Conservation (phyloP, 2,113 vertebrate species). For the Mustela lutreola region DNA sequence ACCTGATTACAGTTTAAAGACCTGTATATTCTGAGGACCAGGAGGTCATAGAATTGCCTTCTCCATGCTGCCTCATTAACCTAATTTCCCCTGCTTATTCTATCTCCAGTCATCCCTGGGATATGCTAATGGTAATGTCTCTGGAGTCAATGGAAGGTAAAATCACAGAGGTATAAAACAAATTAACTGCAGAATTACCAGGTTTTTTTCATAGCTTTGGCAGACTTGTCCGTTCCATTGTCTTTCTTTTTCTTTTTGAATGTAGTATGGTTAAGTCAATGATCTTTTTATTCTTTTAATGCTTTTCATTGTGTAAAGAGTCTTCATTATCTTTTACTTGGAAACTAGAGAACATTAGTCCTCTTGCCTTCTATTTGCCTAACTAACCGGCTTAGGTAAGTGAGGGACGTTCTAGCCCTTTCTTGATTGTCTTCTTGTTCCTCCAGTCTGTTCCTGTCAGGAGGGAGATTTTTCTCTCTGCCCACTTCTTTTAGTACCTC, state of each 20-base stretch:
- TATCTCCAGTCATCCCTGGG: constrained; percentile 10
- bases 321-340: background rate
- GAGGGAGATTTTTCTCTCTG: background rate
- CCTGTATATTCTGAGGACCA: background rate
- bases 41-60: background rate
- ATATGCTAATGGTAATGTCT: constrained; percentile 60
- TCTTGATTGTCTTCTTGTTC: background rate
- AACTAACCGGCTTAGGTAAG: background rate
- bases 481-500: constrained; percentile 16
- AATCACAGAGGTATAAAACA: constrained; percentile 44
- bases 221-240: background rate
- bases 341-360: background rate
- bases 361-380: background rate
- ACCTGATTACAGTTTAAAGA: constrained; percentile 47
- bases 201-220: constrained; percentile 49
- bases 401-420: background rate
- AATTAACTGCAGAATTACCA: constrained; percentile 32
- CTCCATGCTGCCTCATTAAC: constrained; percentile 61
- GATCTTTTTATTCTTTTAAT: constrained; percentile 31
- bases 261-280: background rate
- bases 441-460: background rate
- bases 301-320: background rate
- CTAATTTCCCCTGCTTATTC: background rate
- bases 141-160: constrained; percentile 47
- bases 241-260: background rate